A percentile compares a stretch with the other conserved stretches of the same genome.
Evolutionary conservation across 2,113 vertebrate species (phyloP).

Genomic region (Hypocryptadius cinnamomeus): DNA sequence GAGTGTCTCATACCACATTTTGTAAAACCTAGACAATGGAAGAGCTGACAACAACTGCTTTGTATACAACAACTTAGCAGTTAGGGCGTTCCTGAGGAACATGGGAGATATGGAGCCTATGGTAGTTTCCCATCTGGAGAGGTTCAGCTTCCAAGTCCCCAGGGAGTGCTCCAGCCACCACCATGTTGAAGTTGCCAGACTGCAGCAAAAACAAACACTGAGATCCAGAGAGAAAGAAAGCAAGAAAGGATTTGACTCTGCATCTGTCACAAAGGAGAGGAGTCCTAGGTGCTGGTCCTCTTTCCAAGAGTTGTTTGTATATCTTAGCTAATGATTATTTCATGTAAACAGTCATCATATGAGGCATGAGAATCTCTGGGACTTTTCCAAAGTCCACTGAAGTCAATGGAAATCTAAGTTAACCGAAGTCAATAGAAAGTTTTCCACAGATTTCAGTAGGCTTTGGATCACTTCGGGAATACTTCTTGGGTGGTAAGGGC

Average conservation of each 20-base stretch:
- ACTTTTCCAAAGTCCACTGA: background rate
- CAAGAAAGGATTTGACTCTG: background rate
- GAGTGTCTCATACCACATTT: background rate
- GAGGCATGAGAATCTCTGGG: background rate
- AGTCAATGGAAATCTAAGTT: slow-evolving; percentile 22
- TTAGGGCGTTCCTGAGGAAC: background rate
- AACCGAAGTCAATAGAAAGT: slow-evolving; percentile 44
- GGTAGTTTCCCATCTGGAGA: background rate
- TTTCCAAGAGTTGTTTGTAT: slow-evolving; percentile 9
- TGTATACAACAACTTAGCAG: background rate
- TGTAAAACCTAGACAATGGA: background rate
- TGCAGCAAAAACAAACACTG: background rate
- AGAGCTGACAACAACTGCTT: background rate
- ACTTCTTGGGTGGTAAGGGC: slow-evolving; percentile 60
- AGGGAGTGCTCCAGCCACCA: background rate
- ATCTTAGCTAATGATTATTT: background rate
- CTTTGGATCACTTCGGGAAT: slow-evolving; percentile 20
- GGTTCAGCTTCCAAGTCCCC: background rate
- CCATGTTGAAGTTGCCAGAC: background rate
- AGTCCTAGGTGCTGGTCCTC: background rate
- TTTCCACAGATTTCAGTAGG: slow-evolving; percentile 53
- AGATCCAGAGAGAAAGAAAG: background rate
- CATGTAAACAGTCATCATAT: background rate
- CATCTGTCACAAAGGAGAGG: background rate
- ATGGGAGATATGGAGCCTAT: background rate